These are phyloP conservation scores for Vollenhovia emeryi DNA, from an alignment of 1,140 invertebrate genomes.

Conservation along the genomic window DNA sequence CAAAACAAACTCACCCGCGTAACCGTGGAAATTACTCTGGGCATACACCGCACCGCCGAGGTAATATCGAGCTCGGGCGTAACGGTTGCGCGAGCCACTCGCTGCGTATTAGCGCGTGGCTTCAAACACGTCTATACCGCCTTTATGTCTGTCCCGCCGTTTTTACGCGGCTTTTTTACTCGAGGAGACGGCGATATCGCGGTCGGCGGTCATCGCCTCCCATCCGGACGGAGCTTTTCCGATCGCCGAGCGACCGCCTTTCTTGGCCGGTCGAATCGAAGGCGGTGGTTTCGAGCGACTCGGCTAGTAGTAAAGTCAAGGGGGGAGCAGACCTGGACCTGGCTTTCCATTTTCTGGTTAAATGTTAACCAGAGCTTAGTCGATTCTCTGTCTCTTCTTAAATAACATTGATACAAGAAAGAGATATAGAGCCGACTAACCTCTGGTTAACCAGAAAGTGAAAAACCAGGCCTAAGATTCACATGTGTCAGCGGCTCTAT, in stretches of 20 bases:
- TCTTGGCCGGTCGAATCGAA: not conserved
- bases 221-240: not conserved
- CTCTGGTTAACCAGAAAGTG: too few relatives aligned
- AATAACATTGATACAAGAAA: too few relatives aligned
- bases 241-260: not conserved
- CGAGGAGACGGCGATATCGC: not conserved
- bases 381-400: too few relatives aligned
- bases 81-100: not conserved
- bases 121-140: not conserved
- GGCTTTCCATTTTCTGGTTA: too few relatives aligned
- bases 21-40: slow-evolving; percentile 75
- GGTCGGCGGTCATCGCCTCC: not conserved
- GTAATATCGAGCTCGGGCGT: slow-evolving; percentile 42
- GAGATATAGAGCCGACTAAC: too few relatives aligned
- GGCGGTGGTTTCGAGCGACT: not conserved
- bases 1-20: slow-evolving; percentile 74
- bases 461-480: too few relatives aligned
- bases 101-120: slow-evolving; percentile 32
- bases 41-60: slow-evolving; percentile 12
- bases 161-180: slow-evolving; percentile 4
- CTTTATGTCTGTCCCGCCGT: not conserved
- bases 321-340: too few relatives aligned
- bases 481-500: too few relatives aligned
- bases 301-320: not conserved
- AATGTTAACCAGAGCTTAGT: too few relatives aligned